These are phyloP conservation scores for Sturmia bella DNA, from an alignment of 2,888 invertebrate species.

Conservation along the genomic window DNA sequence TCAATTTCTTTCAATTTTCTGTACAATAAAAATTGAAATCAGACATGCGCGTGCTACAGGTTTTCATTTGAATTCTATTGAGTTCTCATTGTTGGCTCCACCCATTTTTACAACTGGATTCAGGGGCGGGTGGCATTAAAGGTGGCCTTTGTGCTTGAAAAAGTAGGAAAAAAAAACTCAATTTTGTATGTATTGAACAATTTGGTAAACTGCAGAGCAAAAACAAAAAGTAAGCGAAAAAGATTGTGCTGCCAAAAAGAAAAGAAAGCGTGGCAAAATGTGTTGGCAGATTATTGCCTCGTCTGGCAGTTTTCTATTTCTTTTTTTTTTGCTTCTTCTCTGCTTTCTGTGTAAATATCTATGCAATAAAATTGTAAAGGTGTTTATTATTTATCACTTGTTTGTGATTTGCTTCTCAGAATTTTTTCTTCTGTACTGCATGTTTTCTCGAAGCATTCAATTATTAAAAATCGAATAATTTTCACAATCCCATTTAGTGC, in stretches of 20 bases:
- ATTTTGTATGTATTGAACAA: conserved; percentile 6
- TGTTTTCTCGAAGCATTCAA: conserved; percentile 6
- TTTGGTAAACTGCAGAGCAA: conserved; percentile 1
- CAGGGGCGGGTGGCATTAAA: conserved; percentile 18
- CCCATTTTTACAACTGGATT: conserved; percentile 30
- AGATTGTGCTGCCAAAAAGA: conserved; percentile 6
- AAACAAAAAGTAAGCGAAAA: conserved; percentile 1
- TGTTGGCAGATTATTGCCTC: conserved; percentile 28
- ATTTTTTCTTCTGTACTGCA: conserved; percentile 14
- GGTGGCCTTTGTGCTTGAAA: conserved; percentile 2
- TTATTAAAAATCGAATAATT: conserved; percentile 5
- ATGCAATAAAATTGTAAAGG: conserved; percentile 73
- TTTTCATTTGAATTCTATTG: conserved; percentile 30
- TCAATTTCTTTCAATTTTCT: neutral
- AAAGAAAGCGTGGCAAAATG: neutral
- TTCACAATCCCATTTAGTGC: conserved; percentile 11
- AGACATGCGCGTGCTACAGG: conserved; percentile 54
- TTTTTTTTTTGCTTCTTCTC: neutral
- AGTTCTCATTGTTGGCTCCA: conserved; percentile 52
- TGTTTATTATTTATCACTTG: conserved; percentile 74
- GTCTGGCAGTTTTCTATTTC: conserved; percentile 45
- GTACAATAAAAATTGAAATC: conserved; percentile 12
- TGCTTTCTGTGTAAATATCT: conserved; percentile 27
- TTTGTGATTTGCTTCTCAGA: conserved; percentile 71
- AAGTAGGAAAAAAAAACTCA: neutral